These are phyloP conservation scores for Oreochromis niloticus DNA, from an alignment of 2,113 vertebrate genomes.

Conservation along the genomic window DNA sequence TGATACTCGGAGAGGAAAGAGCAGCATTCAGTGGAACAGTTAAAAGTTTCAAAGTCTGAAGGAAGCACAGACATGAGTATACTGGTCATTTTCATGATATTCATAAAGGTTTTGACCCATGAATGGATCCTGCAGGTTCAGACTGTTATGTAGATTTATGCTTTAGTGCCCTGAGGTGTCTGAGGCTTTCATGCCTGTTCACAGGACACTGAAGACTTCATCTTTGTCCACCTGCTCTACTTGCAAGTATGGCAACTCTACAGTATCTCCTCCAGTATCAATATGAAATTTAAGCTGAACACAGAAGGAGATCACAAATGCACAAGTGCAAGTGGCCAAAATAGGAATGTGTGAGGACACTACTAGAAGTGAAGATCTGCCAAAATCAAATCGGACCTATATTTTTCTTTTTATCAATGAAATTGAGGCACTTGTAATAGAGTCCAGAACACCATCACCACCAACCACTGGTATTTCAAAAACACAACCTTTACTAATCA, in stretches of 20 bases:
- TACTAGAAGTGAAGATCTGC: neutral
- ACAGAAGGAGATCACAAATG: neutral
- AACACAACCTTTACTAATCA: neutral
- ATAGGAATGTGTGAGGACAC: neutral
- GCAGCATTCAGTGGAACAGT: neutral
- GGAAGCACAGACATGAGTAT: neutral
- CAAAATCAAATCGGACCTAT: neutral
- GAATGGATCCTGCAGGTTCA: neutral
- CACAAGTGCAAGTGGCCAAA: neutral
- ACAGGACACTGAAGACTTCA: neutral
- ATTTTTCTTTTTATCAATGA: neutral
- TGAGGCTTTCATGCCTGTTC: neutral
- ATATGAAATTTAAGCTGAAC: neutral
- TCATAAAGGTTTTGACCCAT: neutral
- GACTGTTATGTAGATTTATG: neutral
- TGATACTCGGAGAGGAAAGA: neutral
- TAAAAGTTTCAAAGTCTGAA: neutral
- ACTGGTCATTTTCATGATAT: neutral
- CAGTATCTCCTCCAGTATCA: neutral
- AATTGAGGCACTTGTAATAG: neutral
- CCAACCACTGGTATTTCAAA: neutral
- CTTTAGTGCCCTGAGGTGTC: neutral
- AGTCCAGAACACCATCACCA: neutral
- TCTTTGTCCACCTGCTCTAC: neutral
- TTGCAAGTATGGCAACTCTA: neutral